These are phyloP conservation scores for Endotricha flammealis DNA, from an alignment of 2,888 invertebrate genomes.

Conservation along the genomic window DNA sequence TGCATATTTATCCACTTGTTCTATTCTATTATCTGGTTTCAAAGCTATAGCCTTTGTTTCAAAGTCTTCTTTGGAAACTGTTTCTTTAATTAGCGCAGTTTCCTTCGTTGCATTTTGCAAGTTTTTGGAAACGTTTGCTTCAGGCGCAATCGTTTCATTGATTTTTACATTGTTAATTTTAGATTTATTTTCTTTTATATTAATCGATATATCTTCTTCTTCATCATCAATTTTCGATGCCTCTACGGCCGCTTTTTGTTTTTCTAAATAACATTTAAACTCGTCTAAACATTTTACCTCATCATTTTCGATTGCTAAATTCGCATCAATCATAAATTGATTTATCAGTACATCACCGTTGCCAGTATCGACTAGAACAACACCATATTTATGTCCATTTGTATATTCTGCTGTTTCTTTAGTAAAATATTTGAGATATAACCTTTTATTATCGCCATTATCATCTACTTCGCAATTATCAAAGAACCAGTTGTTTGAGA, in stretches of 20 bases:
- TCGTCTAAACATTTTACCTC: constrained; percentile 43
- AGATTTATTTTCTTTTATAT: too few species aligned
- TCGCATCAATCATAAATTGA: constrained; percentile 64
- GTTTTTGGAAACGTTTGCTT: too few species aligned
- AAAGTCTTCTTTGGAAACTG: too few species aligned
- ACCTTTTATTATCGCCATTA: constrained; percentile 48
- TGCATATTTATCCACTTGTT: neutral
- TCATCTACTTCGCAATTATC: constrained; percentile 57
- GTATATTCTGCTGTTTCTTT: constrained; percentile 52
- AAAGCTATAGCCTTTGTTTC: too few species aligned
- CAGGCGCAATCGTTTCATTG: too few species aligned
- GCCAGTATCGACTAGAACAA: constrained; percentile 68
- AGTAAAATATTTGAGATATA: constrained; percentile 60
- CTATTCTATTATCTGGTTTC: too few species aligned
- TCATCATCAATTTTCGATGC: constrained; percentile 14
- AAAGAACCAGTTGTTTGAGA: constrained; percentile 70
- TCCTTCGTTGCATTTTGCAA: too few species aligned
- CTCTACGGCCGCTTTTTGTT: too few species aligned
- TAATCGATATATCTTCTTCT: too few species aligned
- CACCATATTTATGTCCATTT: constrained; percentile 66
- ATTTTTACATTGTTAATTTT: too few species aligned
- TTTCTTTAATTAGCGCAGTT: too few species aligned
- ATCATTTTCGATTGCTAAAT: constrained; percentile 53
- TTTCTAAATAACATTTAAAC: constrained; percentile 26
- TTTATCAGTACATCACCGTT: constrained; percentile 64